Percentiles rank a stretch among this genome's conserved stretches.
Evolutionary conservation across 2,113 vertebrate genomes (phyloP).

Genomic region (Podarcis muralis): DNA sequence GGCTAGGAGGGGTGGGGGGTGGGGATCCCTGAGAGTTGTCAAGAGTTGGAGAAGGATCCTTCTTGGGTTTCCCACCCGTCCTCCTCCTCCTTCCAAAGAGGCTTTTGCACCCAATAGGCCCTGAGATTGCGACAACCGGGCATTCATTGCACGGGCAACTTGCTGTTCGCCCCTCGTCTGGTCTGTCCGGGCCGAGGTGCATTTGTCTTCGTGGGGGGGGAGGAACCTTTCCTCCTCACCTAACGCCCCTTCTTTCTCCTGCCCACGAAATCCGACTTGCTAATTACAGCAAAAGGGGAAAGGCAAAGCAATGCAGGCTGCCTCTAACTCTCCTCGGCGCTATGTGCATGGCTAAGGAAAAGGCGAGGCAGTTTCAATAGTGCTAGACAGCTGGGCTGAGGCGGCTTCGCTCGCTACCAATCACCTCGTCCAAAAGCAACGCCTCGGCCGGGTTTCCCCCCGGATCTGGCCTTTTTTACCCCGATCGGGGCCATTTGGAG

Average conservation of each 20-base stretch:
- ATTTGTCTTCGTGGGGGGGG: constrained; percentile 42
- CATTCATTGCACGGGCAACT: constrained; percentile 60
- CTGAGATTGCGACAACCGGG: constrained; percentile 64
- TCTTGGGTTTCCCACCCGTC: background rate
- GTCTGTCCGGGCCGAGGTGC: constrained; percentile 52
- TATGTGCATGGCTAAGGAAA: constrained; percentile 44
- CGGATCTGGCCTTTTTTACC: constrained; percentile 58
- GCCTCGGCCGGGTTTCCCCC: constrained; percentile 65
- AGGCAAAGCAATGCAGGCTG: constrained; percentile 57
- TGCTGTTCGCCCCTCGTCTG: constrained; percentile 64
- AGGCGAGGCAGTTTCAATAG: constrained; percentile 68
- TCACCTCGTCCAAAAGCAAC: constrained; percentile 65
- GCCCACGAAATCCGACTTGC: constrained; percentile 66
- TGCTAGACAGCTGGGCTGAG: constrained; percentile 67
- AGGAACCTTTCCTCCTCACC: background rate
- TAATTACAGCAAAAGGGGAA: constrained; percentile 64
- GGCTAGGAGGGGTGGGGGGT: constrained; percentile 32
- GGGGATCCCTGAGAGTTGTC: constrained; percentile 33
- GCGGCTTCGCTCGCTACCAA: constrained; percentile 69
- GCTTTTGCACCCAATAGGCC: constrained; percentile 61
- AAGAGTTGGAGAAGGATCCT: constrained; percentile 3
- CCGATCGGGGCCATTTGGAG: constrained; percentile 61
- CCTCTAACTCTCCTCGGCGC: constrained; percentile 66
- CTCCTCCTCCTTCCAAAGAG: constrained; percentile 35
- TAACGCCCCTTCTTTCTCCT: constrained; percentile 40